Evolutionary conservation across 2,113 vertebrate species (phyloP).

Genomic region (Smithornis capensis): DNA sequence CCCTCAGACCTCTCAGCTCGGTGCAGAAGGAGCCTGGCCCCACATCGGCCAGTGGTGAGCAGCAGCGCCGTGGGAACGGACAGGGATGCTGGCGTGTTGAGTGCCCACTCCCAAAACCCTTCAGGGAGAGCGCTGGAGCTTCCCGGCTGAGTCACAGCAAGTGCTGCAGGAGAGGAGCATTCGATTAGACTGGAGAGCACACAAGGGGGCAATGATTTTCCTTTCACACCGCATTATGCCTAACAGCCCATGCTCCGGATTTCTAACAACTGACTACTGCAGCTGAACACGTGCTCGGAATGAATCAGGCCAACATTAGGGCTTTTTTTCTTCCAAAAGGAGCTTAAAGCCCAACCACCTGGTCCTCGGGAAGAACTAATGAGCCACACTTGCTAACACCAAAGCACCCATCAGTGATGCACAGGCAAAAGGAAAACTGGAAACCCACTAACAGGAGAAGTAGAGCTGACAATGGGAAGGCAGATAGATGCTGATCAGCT

Average conservation of each 20-base stretch:
- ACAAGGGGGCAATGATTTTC: conserved; percentile 42
- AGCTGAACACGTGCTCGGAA: background rate
- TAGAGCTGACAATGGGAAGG: background rate
- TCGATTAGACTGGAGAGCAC: conserved; percentile 44
- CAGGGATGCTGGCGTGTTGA: rapidly evolving
- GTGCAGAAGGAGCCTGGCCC: background rate
- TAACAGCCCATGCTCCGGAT: background rate
- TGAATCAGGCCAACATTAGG: background rate
- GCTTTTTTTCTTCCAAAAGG: background rate
- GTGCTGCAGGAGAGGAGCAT: background rate
- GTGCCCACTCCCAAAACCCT: background rate
- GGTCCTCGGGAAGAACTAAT: background rate
- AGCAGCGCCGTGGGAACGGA: rapidly evolving
- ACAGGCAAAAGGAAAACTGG: background rate
- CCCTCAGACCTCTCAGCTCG: no score
- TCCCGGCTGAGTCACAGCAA: background rate
- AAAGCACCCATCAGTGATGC: background rate
- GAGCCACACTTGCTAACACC: background rate
- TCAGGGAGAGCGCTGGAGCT: background rate
- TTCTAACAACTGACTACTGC: background rate
- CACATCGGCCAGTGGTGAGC: rapidly evolving
- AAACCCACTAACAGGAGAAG: background rate
- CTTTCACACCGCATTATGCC: conserved; percentile 48
- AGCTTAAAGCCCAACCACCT: background rate
- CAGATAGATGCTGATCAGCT: background rate